These are phyloP conservation scores for Xiphophorus birchmanni DNA, from an alignment of 2,797 vertebrate genomes.

Conservation along the genomic window DNA sequence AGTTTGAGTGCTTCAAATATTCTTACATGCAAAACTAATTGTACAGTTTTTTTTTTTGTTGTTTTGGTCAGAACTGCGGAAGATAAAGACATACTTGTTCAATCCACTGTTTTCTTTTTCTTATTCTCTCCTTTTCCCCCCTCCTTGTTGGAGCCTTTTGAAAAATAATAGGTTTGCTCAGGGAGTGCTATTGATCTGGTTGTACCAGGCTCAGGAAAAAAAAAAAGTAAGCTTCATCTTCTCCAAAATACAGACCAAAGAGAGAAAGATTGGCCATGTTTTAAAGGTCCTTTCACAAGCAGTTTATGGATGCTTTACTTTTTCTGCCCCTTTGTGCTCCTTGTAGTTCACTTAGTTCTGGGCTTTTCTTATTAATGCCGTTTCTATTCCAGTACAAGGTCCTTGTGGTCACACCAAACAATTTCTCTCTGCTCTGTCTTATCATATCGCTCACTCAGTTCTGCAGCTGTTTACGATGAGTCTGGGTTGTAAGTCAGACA, in stretches of 20 bases:
- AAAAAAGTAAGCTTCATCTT: constrained; percentile 68
- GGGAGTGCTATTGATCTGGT: constrained; percentile 75
- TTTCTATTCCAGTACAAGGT: constrained; percentile 13
- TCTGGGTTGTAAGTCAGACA: constrained; percentile 12
- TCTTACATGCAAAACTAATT: constrained; percentile 36
- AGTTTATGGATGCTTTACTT: constrained; percentile 54
- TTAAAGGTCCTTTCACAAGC: constrained; percentile 62
- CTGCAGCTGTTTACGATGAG: not conserved
- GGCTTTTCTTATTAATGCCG: constrained; percentile 27
- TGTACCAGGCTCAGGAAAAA: constrained; percentile 47
- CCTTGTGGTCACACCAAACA: constrained; percentile 4
- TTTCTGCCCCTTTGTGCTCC: constrained; percentile 28
- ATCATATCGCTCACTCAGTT: constrained; percentile 2
- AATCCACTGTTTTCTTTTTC: constrained; percentile 10
- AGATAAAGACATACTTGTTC: constrained; percentile 1
- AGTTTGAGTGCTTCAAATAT: constrained; percentile 8
- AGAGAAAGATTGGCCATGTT: constrained; percentile 52
- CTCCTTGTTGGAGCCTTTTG: constrained; percentile 63
- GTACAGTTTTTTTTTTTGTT: constrained; percentile 7
- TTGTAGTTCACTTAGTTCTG: constrained; percentile 37
- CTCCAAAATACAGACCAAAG: constrained; percentile 66
- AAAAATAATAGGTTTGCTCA: constrained; percentile 71
- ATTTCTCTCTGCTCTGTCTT: constrained; percentile 3
- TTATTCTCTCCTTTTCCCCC: constrained; percentile 8
- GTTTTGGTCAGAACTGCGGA: constrained; percentile 18